A percentile compares a stretch with the other conserved stretches of the same genome.
These are phyloP conservation scores for Machimus rusticus DNA, from an alignment of 2,888 invertebrate genomes.

Conservation along the genomic window DNA sequence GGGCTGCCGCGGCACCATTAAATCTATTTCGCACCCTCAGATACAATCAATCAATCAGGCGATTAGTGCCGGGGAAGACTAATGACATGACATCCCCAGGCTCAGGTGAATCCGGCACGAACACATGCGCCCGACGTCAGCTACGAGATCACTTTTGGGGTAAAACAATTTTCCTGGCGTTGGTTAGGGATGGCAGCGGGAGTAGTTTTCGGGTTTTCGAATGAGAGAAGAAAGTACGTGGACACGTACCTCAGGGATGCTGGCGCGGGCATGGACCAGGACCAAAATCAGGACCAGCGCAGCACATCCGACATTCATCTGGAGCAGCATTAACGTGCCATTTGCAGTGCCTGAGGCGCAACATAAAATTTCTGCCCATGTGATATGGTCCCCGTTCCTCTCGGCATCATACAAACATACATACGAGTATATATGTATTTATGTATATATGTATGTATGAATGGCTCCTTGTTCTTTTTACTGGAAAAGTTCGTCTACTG, in stretches of 20 bases:
- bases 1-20: not conserved
- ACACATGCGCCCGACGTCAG: constrained; percentile 25
- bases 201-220: not conserved
- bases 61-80: constrained; percentile 33
- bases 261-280: not conserved
- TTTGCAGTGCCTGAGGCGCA: constrained; percentile 28
- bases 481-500: constrained; percentile 45
- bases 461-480: constrained; percentile 33
- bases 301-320: constrained; percentile 22
- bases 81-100: constrained; percentile 36
- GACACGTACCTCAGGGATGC: not conserved
- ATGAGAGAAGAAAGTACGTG: not conserved
- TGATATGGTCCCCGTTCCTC: not conserved
- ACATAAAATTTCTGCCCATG: constrained; percentile 27
- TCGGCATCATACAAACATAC: not conserved
- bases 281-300: not conserved
- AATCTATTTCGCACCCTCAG: constrained; percentile 28
- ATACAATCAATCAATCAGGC: constrained; percentile 40
- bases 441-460: not conserved
- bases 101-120: constrained; percentile 25
- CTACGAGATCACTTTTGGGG: constrained; percentile 28
- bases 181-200: too few relatives aligned
- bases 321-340: constrained; percentile 32
- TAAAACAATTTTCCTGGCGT: not conserved
- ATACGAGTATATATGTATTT: too few relatives aligned